Evolutionary conservation across 2,113 vertebrate genomes (phyloP), one percentile per base, ranked within the genome.

Genomic region (Melanostigma gelatinosum): DNA sequence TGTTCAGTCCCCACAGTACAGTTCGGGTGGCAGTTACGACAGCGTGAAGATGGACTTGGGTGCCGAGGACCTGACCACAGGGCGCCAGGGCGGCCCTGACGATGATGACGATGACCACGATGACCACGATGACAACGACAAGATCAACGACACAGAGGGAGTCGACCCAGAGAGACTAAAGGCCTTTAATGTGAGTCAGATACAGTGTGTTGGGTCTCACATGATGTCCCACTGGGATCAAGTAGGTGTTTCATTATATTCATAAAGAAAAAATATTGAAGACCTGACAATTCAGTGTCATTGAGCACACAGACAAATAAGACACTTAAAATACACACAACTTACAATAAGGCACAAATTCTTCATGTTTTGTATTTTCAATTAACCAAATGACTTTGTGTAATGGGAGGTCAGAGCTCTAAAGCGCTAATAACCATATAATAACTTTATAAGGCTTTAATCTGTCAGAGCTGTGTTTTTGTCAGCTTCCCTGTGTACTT

Each of bases 81-180:
- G 96, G 71, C 94, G 98, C 62, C 97, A 97, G 83, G 93, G 95
- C 0, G 83, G 80, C 50, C 82, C 91, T 0, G 97, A 97, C 0
- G 97, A 98, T 0, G 97, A 99, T 0, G 98, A 99, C 0, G 98
- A 99, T 0, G 98, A 99, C 67, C 97, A 99, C 0, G 97, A 99
- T 0, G 98, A 99, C 90, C 97, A 99, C 0, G 98, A 99, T n/a
- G 98, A 99, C 95, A 97, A 96, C 0, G 98, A 99, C 90, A 98
- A 98, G 93, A 98, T 99, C 80, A 98, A 97, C 22, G 98, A 99
- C 87, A 94, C 97, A 0, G 98, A 99, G 88, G 98, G 98, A 55
- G 95, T 98, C 88, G 98, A 99, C 90, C 97, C 97, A 0, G 98
- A 99, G 94, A 95, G 98, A 86, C 96, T 99, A 82, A 99, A 99